Conservation (phyloP, 1,140 invertebrate species). For the Trialeurodes vaporariorum region DNA sequence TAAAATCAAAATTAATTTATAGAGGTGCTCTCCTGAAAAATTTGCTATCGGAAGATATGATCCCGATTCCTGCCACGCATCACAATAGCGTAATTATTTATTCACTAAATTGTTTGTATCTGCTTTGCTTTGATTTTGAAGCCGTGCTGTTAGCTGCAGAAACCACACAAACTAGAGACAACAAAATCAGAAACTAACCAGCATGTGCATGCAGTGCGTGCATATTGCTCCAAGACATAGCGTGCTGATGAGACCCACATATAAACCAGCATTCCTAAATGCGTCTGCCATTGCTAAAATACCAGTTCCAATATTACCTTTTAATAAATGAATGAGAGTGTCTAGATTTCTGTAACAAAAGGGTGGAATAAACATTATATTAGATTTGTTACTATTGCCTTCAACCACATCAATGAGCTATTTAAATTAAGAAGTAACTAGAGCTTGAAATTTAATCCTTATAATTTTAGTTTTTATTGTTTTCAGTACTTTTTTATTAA, state of each 20-base stretch:
- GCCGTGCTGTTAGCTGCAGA: neutral
- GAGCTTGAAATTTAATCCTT: too few relatives aligned
- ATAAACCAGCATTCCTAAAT: conserved; percentile 65
- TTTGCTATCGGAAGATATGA: neutral
- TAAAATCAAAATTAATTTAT: too few relatives aligned
- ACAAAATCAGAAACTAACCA: too few relatives aligned
- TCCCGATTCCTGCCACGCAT: neutral
- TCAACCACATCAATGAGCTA: too few relatives aligned
- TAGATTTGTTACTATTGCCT: too few relatives aligned
- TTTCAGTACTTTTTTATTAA: too few relatives aligned
- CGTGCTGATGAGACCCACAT: conserved; percentile 55
- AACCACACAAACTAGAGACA: conserved; percentile 6
- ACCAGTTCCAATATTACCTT: conserved; percentile 75
- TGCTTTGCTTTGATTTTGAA: neutral
- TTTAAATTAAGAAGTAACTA: too few relatives aligned
- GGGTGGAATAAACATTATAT: conserved; percentile 9
- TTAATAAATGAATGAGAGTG: conserved; percentile 65
- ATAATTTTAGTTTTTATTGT: too few relatives aligned
- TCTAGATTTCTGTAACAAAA: conserved; percentile 49
- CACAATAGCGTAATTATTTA: neutral
- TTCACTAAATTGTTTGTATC: neutral
- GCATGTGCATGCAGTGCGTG: conserved; percentile 78
- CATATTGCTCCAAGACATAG: conserved; percentile 64
- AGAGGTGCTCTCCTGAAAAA: neutral
- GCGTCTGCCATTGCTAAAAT: conserved; percentile 76